A percentile compares a stretch with the other conserved stretches of the same genome.
Evolutionary conservation across 1,140 invertebrate species (phyloP).

Genomic region (Andricus grossulariae): DNA sequence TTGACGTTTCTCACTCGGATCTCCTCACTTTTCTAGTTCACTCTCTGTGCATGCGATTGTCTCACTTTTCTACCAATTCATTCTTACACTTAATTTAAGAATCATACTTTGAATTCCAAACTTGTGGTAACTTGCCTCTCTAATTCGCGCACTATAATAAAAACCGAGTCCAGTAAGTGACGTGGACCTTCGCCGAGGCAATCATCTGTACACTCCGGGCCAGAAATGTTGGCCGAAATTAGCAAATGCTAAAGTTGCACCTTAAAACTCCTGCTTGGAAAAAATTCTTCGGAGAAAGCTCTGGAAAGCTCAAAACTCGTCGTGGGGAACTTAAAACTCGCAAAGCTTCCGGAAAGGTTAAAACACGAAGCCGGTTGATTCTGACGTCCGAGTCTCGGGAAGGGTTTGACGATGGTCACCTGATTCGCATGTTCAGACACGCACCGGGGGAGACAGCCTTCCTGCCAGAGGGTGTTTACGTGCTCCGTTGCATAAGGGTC

Average conservation of each 20-base stretch:
- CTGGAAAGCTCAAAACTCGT: slow-evolving; percentile 2
- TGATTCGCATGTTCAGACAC: slow-evolving; percentile 20
- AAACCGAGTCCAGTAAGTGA: slow-evolving; percentile 2
- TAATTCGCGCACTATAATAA: background rate
- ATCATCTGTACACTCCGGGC: background rate
- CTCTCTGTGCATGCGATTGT: background rate
- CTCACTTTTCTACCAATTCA: slow-evolving; percentile 7
- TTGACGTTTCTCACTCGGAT: slow-evolving; percentile 29
- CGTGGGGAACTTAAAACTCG: background rate
- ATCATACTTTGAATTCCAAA: background rate
- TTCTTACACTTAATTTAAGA: slow-evolving; percentile 6
- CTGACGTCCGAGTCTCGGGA: background rate
- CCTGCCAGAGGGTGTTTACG: slow-evolving; percentile 29
- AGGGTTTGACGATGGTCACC: background rate
- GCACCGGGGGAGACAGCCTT: slow-evolving; percentile 6
- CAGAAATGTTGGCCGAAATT: background rate
- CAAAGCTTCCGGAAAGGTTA: background rate
- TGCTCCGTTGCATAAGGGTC: slow-evolving; percentile 23
- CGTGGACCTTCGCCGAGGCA: slow-evolving; percentile 7
- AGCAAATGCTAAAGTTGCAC: background rate
- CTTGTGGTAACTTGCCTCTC: background rate
- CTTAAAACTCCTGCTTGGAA: no score
- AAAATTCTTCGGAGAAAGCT: no score
- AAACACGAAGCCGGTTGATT: slow-evolving; percentile 15
- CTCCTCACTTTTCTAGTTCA: slow-evolving; percentile 25